Base-by-base conservation (phyloP, 2,797 vertebrate species). In the Intellagama lesueurii region DNA sequence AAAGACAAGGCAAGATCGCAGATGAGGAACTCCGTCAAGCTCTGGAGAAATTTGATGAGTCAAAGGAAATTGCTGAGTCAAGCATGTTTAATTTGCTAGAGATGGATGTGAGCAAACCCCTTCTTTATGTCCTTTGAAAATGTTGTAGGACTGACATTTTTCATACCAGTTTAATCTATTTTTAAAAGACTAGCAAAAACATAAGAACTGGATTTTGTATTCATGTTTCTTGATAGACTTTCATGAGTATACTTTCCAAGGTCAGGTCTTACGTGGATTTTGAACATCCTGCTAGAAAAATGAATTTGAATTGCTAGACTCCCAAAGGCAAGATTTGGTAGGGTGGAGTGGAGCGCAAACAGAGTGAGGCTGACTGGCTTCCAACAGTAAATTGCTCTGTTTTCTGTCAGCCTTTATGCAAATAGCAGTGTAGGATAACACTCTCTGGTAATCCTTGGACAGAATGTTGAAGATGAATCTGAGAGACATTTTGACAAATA, bases 1-100 rank as follows among this genome's bases (percentile, higher is more conserved):
- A 99, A 95, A 98, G 99, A n/a, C 98, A 99, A 95, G 98, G 98
- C 94, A 99, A 99, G 95, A 97, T 99, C 90, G 98, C 97, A 4
- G 99, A 99, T 0, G 99, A 99, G 0, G 99, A 99, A 92, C 96
- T 99, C 93, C 99, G 98, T 90, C 98, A 98, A 88, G 99, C 99
- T 1, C 96, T 99, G 83, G 99, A 99, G 95, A 99, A 99, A 90
- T 99, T 99, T 32, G 98, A 99, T 24, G 99, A 99, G 88, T 99
- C 99, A 87, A 99, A 99, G 97, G 99, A 99, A 95, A 97, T 99
- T 32, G 98, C 99, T 1, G 99, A 99, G 94, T 98, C 97, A 92
- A 99, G 99, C 98, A 99, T 99, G 99, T 99, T 99, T 97, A 99
- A 99, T 94, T 97, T 99, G 94, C 90, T 99, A 95, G 99, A 99